Base-by-base conservation (phyloP, 2,888 invertebrate genomes). In the Lacanobia oleracea region DNA sequence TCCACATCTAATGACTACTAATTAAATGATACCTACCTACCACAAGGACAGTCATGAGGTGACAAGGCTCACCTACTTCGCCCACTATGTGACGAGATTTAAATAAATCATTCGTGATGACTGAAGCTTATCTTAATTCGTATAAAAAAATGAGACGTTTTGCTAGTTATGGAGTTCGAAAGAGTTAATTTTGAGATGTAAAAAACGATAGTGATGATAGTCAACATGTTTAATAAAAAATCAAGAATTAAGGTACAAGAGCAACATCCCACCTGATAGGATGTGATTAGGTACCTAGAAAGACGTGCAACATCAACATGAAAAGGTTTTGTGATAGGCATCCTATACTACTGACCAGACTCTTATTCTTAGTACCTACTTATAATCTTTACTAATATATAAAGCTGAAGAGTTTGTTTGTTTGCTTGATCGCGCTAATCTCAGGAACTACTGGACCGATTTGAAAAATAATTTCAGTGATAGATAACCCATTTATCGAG, bases 61-160 rank as follows among this genome's bases (percentile, higher is more conserved):
- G 81, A 83, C 81, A 83, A 63, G 51, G 59, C 69, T 65, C 59
- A 59, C 60, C 69, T 67, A 53, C 75, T 21, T 70, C 82, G 84
- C 82, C 82, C 82, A 84, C 82, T 43, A 53, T 12, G 23, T 61
- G 68, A 21, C 23, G 40, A 48, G 61, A 81, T 77, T 74, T 77
- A 65, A 83, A 82, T 82, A 74, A 83, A 77, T 83, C 81, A 82
- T 60, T 37, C 60, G 74, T 62, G 74, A 76, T 76, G 68, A 69
- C 67, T 72, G 74, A 48, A 56, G 50, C 45, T 74, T 73, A 83
- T 70, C 69, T 71, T 57, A 80, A 72, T 70, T 70, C 43, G 18
- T 23, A 56, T 9, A 73, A 84, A 75, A n/a, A 82, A 75, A 62
- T 65, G 53, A 27, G n/a, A 10, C 10, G 21, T 33, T 66, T 57